These are phyloP conservation scores for Pseudanteris insignis DNA, from an alignment of 2,888 invertebrate species.

Conservation along the genomic window DNA sequence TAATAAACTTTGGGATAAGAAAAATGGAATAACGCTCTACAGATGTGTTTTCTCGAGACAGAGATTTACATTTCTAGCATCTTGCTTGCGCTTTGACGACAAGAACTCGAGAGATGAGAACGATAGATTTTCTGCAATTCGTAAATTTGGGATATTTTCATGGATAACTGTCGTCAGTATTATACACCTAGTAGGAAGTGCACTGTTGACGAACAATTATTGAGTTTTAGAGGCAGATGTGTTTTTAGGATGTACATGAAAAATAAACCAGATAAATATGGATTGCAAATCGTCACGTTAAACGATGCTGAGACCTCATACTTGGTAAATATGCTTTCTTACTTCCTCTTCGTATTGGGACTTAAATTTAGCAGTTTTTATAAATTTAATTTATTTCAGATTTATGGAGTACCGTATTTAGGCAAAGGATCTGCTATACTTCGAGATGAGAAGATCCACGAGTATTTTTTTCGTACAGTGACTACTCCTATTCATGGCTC, in stretches of 20 bases:
- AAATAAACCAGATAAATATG: slow-evolving; percentile 57
- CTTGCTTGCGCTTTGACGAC: slow-evolving; percentile 2
- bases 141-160: slow-evolving; percentile 13
- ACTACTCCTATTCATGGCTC: slow-evolving; percentile 31
- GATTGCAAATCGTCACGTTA: slow-evolving; percentile 56
- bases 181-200: background rate
- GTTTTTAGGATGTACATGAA: slow-evolving; percentile 51
- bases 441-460: background rate
- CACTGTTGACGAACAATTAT: slow-evolving; percentile 53
- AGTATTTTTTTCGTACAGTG: slow-evolving; percentile 26
- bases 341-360: background rate
- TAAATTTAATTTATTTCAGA: too few relatives aligned
- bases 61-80: background rate
- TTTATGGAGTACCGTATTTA: slow-evolving; percentile 6
- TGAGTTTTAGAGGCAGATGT: slow-evolving; percentile 50
- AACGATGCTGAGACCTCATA: slow-evolving; percentile 57
- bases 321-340: slow-evolving; percentile 34
- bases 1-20: background rate
- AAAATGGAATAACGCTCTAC: background rate
- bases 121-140: slow-evolving; percentile 3
- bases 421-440: background rate
- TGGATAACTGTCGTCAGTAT: slow-evolving; percentile 17
- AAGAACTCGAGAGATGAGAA: background rate
- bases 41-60: background rate
- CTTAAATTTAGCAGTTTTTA: too few relatives aligned